phyloP scores from a whole-genome alignment of 2,797 vertebrate species.

The Trachops cirrhosus region DNA sequence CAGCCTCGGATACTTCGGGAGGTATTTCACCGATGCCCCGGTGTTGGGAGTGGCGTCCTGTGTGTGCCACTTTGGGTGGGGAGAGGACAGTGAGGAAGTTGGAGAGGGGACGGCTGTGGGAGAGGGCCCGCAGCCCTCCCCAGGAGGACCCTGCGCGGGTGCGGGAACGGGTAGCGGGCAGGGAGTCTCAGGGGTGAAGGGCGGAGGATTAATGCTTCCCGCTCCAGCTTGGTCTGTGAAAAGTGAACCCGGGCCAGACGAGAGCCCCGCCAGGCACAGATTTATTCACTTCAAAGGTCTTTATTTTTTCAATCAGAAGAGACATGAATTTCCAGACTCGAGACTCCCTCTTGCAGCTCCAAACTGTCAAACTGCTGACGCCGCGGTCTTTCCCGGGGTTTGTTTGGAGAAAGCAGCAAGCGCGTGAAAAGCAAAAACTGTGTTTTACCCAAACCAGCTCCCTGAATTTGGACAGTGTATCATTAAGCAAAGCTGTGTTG shows the following conservation, averaged over 20 bases:
- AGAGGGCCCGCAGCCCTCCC: fast-evolving
- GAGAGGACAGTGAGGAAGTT: not conserved
- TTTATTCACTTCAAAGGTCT: slow-evolving; percentile 33
- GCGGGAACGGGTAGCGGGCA: not conserved
- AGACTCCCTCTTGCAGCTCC: not conserved
- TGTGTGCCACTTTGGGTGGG: not conserved
- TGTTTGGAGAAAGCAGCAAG: slow-evolving; percentile 49
- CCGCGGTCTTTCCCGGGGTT: not conserved
- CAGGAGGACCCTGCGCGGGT: not conserved
- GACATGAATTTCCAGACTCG: slow-evolving; percentile 43
- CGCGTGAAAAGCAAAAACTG: not conserved
- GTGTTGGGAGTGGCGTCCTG: not conserved
- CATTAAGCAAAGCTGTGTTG: slow-evolving; percentile 31
- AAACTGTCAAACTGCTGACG: slow-evolving; percentile 48
- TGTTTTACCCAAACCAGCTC: slow-evolving; percentile 38
- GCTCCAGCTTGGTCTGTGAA: not conserved
- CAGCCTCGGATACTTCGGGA: not conserved
- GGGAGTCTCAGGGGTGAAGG: not conserved
- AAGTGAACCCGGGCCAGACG: not conserved
- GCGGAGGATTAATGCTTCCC: not conserved
- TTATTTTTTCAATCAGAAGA: slow-evolving; percentile 19
- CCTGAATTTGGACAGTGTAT: slow-evolving; percentile 23
- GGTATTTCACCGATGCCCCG: not conserved
- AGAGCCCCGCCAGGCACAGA: not conserved
- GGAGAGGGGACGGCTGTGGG: not conserved